Conservation (phyloP, 2,113 vertebrate species). For the Labeo catla region DNA sequence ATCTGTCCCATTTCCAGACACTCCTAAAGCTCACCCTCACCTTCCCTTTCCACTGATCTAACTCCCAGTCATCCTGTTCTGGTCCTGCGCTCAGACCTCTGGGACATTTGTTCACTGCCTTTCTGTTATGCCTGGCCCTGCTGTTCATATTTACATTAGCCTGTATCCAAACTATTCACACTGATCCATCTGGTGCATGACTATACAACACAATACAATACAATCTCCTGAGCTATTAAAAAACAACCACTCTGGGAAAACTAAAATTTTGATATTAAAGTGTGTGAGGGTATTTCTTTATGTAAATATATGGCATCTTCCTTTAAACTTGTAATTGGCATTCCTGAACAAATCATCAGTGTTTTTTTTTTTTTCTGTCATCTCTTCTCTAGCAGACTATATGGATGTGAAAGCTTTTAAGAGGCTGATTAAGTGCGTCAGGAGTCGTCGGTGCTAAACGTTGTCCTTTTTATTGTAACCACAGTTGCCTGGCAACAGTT, state of each 20-base stretch:
- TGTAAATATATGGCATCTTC: background rate
- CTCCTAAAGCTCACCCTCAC: background rate
- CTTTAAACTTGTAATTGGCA: constrained; percentile 16
- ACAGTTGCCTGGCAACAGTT: constrained; percentile 49
- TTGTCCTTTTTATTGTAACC: constrained; percentile 21
- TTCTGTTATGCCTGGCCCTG: background rate
- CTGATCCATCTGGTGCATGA: background rate
- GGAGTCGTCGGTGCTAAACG: background rate
- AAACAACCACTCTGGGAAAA: background rate
- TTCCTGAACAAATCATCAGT: constrained; percentile 30
- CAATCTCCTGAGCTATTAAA: background rate
- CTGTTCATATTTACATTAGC: constrained; percentile 5
- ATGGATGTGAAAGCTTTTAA: background rate
- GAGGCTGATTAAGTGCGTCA: constrained; percentile 11
- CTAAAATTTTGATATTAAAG: background rate
- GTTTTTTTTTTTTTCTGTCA: background rate
- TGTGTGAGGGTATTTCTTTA: background rate
- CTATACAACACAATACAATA: background rate
- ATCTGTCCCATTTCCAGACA: background rate
- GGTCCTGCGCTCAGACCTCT: constrained; percentile 16
- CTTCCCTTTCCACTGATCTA: background rate
- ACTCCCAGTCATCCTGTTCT: constrained; percentile 31
- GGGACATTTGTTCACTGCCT: background rate
- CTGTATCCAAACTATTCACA: background rate
- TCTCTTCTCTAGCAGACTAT: background rate